Conservation (phyloP, 1,140 invertebrate species). For the Globodera rostochiensis region DNA sequence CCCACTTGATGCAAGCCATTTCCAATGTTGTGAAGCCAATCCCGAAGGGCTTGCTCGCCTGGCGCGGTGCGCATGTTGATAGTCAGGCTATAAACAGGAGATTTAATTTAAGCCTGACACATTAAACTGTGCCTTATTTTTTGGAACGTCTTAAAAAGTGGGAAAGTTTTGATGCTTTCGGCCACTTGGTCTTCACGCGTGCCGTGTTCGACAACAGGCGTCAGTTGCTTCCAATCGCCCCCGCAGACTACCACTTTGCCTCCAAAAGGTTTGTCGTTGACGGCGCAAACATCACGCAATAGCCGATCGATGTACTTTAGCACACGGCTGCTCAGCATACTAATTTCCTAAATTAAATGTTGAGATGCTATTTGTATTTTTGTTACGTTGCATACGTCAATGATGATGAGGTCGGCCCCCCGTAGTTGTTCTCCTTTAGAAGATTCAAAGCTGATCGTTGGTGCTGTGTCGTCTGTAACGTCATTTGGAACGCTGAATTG, state of each 20-base stretch:
- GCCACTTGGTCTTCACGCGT: conserved; percentile 14
- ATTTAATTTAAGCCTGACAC: neutral
- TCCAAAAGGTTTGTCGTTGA: conserved; percentile 47
- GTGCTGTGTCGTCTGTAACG: too few species aligned
- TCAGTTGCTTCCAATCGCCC: conserved; percentile 59
- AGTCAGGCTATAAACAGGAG: neutral
- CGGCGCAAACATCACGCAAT: conserved; percentile 6
- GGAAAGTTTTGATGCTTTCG: conserved; percentile 14
- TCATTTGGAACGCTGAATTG: too few species aligned
- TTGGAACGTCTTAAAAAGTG: neutral
- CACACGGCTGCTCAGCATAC: neutral
- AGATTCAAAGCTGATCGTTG: conserved; percentile 11
- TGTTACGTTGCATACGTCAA: neutral
- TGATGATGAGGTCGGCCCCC: conserved; percentile 1
- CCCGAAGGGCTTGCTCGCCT: neutral
- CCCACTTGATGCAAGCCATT: conserved; percentile 11
- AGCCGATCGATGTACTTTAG: neutral
- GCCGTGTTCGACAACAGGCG: conserved; percentile 46
- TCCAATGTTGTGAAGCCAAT: neutral
- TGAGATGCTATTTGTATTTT: neutral
- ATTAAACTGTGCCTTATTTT: neutral
- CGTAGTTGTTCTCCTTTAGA: neutral
- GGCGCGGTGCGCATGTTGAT: conserved; percentile 32
- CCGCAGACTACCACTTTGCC: conserved; percentile 54
- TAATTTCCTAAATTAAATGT: conserved; percentile 9